Conservation (phyloP, 1,140 invertebrate species). For the Hermetia illucens region DNA sequence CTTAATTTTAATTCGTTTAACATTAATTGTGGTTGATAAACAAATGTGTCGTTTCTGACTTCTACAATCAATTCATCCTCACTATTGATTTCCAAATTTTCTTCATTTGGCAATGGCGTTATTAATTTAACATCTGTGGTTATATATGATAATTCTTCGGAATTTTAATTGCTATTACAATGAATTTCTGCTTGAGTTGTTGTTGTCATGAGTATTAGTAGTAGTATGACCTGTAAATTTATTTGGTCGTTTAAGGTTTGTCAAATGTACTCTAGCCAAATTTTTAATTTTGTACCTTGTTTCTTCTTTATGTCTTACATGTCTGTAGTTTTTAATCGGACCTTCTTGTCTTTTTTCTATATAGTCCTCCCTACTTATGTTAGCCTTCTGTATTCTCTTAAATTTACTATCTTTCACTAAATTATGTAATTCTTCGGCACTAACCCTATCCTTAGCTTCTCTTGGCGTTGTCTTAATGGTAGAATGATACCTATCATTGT, state of each 20-base stretch:
- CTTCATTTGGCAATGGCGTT: too few relatives aligned
- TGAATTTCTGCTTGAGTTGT: too few relatives aligned
- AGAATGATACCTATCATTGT: conserved; percentile 1
- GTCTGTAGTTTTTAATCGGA: conserved; percentile 2
- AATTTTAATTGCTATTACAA: too few relatives aligned
- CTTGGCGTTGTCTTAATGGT: conserved; percentile 1
- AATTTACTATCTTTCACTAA: background rate
- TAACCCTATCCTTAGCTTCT: background rate
- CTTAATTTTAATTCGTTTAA: too few relatives aligned
- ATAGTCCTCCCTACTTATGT: conserved; percentile 4
- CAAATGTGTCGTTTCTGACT: too few relatives aligned
- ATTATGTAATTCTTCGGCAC: background rate
- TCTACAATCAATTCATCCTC: too few relatives aligned
- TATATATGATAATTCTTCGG: too few relatives aligned
- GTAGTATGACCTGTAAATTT: too few relatives aligned
- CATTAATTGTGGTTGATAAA: too few relatives aligned
- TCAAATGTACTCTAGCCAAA: conserved; percentile 2
- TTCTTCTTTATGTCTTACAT: conserved; percentile 3
- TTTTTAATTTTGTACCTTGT: background rate
- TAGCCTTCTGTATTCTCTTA: background rate
- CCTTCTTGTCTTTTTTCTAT: conserved; percentile 3
- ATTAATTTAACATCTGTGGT: too few relatives aligned
- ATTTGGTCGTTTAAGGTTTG: conserved; percentile 3
- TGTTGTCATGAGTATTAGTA: too few relatives aligned
- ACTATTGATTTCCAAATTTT: too few relatives aligned